Evolutionary conservation across 2,113 vertebrate species (phyloP), one percentile per base, ranked within the genome.

Genomic region (Choloepus hoffmanni): DNA sequence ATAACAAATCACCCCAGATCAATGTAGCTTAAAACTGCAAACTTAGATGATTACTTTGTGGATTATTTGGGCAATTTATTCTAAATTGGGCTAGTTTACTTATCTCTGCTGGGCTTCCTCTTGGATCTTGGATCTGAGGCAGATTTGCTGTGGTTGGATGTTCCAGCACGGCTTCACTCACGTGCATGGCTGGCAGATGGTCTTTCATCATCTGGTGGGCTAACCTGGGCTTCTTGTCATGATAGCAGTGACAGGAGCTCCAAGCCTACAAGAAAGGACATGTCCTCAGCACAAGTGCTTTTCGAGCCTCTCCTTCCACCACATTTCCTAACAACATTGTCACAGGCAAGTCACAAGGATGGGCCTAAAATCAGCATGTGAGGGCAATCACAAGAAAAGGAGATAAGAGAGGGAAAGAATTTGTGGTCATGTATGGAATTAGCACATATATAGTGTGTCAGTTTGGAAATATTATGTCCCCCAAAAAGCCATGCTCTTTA

Each of bases 371-470:
- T 74, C 6, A 53, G 18, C 67, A 21, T 7, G 4, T 0, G 4
- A 79, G 5, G 5, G 28, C 4, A 45, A 28, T 18, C 16, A 72
- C 0, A 72, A 78, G n/a, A 33, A 85, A 85, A 7, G 5, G 28
- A 14, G 16, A 26, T 1, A 50, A 23, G 1, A 3, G 15, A 8
- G 3, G 2, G 28, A 3, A 62, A 79, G 93, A 53, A 36, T 0
- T 3, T 68, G 4, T 26, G 33, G 18, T 7, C 1, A 10, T 14
- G 7, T 72, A 48, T 53, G 24, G 23, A 43, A 48, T 28, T 19
- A 33, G 5, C n/a, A 79, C 5, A 45, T 78, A 2, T 24, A 9
- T 36, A 9, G 7, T n/a, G 36, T 36, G 36, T 36, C 36, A 36
- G 36, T 36, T 36, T 36, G 36, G 36, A 36, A 36, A 36, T 36